Evolutionary conservation across 2,888 invertebrate genomes (phyloP), one percentile per base, ranked within the genome.

Genomic region (Frankliniella intonsa): DNA sequence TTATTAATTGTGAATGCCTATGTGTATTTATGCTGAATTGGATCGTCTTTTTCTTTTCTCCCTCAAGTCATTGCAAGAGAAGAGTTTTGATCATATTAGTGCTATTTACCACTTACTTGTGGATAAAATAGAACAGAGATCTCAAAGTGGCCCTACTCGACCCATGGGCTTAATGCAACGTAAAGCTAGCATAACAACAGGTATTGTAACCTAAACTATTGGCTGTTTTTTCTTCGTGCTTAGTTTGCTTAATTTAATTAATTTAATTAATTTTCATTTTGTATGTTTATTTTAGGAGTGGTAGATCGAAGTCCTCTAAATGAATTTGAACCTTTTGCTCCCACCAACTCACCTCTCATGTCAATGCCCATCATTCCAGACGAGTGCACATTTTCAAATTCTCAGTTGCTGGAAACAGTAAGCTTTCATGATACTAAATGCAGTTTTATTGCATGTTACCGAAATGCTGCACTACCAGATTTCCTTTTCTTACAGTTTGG

Each of bases 61-160:
- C 82, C 84, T 84, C 80, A 91, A 95, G 92, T 94, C 97, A 38
- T 93, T 98, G 82, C 92, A 93, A 86, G 94, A 93, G 85, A 93
- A 94, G 86, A 91, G 94, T 8, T 98, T 96, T 88, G 97, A 98
- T 89, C 96, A 97, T 89, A 94, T 97, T 85, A 95, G 95, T 85
- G 97, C 97, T 84, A 97, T 98, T 86, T 98, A 98, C 88, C 95
- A 97, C 88, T 90, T 98, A 84, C 90, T 98, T 80, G 91, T 94
- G 86, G 97, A 97, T 88, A 95, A 95, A 87, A 87, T 95, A 83
- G 90, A 91, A 85, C 89, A 90, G 85, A 88, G 90, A 82, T 88
- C 88, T 38, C 87, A 89, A 80, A 82, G 76, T 25, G 79, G 81
- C 50, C 80, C 82, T 38, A 82, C 81, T 25, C 81, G 82, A 83